Evolutionary conservation across 2,888 invertebrate genomes (phyloP), one percentile per base, ranked within the genome.

Genomic region (Megaustenia siamemsis): DNA sequence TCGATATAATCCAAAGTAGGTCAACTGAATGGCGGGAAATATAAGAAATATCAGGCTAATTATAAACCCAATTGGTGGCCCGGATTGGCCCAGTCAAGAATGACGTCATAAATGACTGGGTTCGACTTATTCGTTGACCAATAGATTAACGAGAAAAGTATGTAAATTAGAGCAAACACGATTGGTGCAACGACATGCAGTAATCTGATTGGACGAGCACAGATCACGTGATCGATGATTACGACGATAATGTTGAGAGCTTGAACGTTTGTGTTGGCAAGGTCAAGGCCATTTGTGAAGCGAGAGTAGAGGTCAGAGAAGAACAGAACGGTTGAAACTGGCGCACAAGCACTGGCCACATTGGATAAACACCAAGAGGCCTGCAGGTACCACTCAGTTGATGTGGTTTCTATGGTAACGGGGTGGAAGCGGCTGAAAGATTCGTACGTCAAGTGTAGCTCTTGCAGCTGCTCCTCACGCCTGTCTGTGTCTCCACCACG

Each of bases 81-180:
- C 0, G 92, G 91, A 18, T 89, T 79, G 81, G 91, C 92, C 92
- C 93, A 93, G 83, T 93, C 93, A 28, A 93, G 82, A 3, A 93
- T 90, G 8, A 84, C 84, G 0, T 89, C 88, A 83, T 93, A 93
- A 1, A 93, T 80, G 5, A 93, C 90, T 71, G 91, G 89, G n/a
- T 86, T 87, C 15, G 81, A 78, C n/a, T 88, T 90, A 82, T 93
- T 92, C 2, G 78, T 56, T 4, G 88, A 86, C 92, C 92, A 93
- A 82, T 89, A 91, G 28, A 91, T 88, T 38, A 87, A 82, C 60
- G 89, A 90, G 85, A 91, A 92, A 15, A 88, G 40, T 15, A 89
- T 73, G 85, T 92, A 92, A 18, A 85, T 68, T 0, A 84, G 2
- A 0, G 90, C 91, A 77, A 90, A 92, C 8, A 89, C 32, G 0